Base-by-base conservation (phyloP, 2,888 invertebrate species). In the Fragum whitleyi region DNA sequence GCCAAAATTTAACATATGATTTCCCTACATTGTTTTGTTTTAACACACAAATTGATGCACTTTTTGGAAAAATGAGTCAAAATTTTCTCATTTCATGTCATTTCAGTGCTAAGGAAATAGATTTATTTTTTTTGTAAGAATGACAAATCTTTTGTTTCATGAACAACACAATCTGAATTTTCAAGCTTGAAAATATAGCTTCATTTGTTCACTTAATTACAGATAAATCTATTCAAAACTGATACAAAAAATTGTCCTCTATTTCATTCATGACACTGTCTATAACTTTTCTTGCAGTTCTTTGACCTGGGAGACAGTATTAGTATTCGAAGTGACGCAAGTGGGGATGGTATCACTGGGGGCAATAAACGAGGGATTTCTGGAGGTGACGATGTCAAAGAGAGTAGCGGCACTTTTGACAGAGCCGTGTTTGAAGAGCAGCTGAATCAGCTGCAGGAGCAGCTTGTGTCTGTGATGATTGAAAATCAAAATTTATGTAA, bases 401-500 rank as follows among this genome's bases (percentile, higher is more conserved):
- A n/a, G 19, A 21, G 29, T 5, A 53, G 69, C 29, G 5, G 69
- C 16, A 47, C 14, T 19, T 55, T n/a, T 53, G 91, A 91, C 53
- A 86, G 86, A 65, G 29, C 71, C 9, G 82, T 91, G 21, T 93
- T 89, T 87, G 93, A 93, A 76, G 81, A 87, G 5, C 94, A 94
- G 77, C 77, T 94, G 59, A 91, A 87, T 9, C 91, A 91, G 68
- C 88, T 94, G 2, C 93, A 94, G 77, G 94, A 94, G 57, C 93
- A 94, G 76, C 88, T 94, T 36, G 93, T 93, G 47, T 87, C 92
- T 21, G 89, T 89, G 32, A 93, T 92, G 92, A 92, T 94, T 32
- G 93, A 94, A 77, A 93, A 93, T 84, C 92, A 93, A 79, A 88
- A 86, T 55, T 79, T 93, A 11, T 85, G 94, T 94, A 82, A 86